Conservation (phyloP, 2,113 vertebrate genomes). For the Saimiri boliviensis region DNA sequence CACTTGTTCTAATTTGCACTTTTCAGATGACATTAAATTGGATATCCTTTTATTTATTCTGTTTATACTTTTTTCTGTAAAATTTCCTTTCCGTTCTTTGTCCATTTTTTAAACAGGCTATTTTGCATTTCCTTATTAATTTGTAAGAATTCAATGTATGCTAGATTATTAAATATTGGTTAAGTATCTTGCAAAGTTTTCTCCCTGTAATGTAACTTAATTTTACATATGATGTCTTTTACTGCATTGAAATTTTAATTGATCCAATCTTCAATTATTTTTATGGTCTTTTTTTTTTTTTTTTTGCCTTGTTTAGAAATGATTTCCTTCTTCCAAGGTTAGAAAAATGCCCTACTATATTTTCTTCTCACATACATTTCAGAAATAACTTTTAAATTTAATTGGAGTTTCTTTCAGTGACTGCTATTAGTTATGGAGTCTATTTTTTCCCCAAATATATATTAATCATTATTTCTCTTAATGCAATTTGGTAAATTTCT, state of each 20-base stretch:
- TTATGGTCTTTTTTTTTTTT: neutral
- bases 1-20: neutral
- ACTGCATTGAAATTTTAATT: neutral
- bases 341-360: neutral
- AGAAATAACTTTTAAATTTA: neutral
- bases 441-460: neutral
- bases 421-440: neutral
- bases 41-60: neutral
- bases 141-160: neutral
- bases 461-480: neutral
- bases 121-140: neutral
- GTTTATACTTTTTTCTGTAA: neutral
- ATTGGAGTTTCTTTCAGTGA: neutral
- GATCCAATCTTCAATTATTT: neutral
- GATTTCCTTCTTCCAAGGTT: neutral
- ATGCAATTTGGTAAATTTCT: neutral
- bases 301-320: neutral
- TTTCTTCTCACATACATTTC: neutral
- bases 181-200: neutral
- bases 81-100: neutral
- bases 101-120: neutral
- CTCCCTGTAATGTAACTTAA: neutral
- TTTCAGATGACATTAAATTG: neutral
- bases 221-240: neutral
- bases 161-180: neutral